phyloP scores from a whole-genome alignment of 2,888 invertebrate species.

The Amorpha juglandis region DNA sequence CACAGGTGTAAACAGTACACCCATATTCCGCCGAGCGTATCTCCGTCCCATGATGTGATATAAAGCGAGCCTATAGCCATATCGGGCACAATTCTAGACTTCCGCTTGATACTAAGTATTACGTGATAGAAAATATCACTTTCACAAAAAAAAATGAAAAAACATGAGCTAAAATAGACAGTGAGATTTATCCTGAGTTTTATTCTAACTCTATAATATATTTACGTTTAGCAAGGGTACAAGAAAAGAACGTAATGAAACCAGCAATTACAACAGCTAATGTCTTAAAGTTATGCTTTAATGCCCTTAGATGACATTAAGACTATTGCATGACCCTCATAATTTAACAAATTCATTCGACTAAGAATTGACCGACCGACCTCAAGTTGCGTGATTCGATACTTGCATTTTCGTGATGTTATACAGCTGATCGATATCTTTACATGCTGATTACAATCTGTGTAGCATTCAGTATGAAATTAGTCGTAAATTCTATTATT shows the following conservation, averaged over 20 bases:
- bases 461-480: background rate
- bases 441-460: slow-evolving; percentile 12
- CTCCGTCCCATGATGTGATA: too few relatives aligned
- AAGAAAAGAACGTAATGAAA: slow-evolving; percentile 25
- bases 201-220: background rate
- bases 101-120: too few relatives aligned
- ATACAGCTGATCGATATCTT: background rate
- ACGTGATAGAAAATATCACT: too few relatives aligned
- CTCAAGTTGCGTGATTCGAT: slow-evolving; percentile 8
- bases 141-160: too few relatives aligned
- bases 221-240: background rate
- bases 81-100: too few relatives aligned
- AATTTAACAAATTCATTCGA: slow-evolving; percentile 6
- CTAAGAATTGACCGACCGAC: slow-evolving; percentile 2
- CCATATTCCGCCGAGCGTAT: too few relatives aligned
- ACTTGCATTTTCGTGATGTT: background rate
- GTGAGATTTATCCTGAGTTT: background rate
- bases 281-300: slow-evolving; percentile 30
- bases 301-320: slow-evolving; percentile 25
- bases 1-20: too few relatives aligned
- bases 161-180: background rate
- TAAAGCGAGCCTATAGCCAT: too few relatives aligned
- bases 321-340: slow-evolving; percentile 36
- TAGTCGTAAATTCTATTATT: background rate
- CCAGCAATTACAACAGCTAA: slow-evolving; percentile 26